Conservation (phyloP, 1,140 invertebrate species). For the Anastrepha obliqua region DNA sequence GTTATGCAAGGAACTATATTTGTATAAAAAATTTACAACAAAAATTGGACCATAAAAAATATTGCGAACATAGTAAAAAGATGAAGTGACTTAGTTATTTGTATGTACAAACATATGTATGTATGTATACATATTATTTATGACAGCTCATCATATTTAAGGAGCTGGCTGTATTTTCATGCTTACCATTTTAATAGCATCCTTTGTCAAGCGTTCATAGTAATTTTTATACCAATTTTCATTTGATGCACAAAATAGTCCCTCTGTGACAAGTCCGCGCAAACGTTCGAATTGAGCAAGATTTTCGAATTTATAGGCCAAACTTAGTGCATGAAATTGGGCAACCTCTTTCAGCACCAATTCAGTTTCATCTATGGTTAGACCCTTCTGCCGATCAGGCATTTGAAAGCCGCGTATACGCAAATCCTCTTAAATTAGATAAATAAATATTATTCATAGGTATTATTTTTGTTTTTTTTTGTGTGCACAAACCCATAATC, state of each 20-base stretch:
- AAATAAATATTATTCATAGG: background rate
- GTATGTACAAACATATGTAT: background rate
- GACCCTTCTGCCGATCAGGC: conserved; percentile 80
- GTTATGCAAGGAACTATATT: too few relatives aligned
- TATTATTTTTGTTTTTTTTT: background rate
- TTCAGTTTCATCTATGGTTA: conserved; percentile 78
- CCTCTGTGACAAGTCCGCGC: conserved; percentile 76
- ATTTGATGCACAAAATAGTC: conserved; percentile 80
- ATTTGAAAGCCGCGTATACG: conserved; percentile 79
- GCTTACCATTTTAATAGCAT: conserved; percentile 81
- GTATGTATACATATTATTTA: background rate
- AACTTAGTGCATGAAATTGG: conserved; percentile 81
- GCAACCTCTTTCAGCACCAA: conserved; percentile 79
- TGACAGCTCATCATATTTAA: background rate
- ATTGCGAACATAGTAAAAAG: too few relatives aligned
- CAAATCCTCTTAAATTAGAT: conserved; percentile 74
- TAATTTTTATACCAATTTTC: conserved; percentile 83
- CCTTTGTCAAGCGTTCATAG: conserved; percentile 79
- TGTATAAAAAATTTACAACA: too few relatives aligned
- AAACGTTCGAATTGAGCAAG: conserved; percentile 80
- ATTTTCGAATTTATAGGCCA: conserved; percentile 79
- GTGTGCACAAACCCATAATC: conserved; percentile 78
- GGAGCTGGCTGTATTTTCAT: background rate
- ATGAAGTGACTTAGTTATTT: background rate
- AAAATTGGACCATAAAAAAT: too few relatives aligned